These are phyloP conservation scores for Acyrthosiphon pisum DNA, from an alignment of 1,140 invertebrate species.

Conservation along the genomic window DNA sequence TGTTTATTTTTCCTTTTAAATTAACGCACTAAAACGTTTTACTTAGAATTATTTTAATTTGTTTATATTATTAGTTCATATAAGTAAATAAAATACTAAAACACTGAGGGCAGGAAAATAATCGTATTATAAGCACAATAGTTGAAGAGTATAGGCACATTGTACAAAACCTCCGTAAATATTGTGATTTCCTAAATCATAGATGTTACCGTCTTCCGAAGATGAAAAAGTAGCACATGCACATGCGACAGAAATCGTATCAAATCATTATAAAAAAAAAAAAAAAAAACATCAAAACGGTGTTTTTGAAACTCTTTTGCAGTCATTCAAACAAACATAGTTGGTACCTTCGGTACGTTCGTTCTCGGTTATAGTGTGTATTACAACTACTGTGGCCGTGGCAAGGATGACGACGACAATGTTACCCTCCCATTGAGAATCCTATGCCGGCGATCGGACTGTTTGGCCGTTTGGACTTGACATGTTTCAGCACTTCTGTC, in stretches of 20 bases:
- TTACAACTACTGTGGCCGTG: slow-evolving; percentile 20
- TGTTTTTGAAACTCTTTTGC: background rate
- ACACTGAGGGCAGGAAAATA: background rate
- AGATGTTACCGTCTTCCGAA: background rate
- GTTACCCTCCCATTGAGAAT: slow-evolving; percentile 80
- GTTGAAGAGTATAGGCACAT: background rate
- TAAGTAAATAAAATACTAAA: background rate
- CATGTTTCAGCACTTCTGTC: slow-evolving; percentile 76
- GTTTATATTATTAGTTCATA: background rate
- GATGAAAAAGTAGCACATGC: background rate
- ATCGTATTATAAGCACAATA: no score
- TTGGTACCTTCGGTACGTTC: slow-evolving; percentile 42
- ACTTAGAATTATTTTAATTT: background rate
- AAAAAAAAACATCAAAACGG: background rate
- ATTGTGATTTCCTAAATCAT: background rate
- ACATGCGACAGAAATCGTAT: background rate
- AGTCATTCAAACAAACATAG: background rate
- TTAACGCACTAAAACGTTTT: background rate
- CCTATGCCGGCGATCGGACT: slow-evolving; percentile 78
- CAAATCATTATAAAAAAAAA: no score
- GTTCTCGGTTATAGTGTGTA: background rate
- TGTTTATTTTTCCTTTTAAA: background rate
- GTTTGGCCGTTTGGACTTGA: slow-evolving; percentile 70
- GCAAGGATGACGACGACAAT: slow-evolving; percentile 33
- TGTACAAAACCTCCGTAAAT: background rate